Percentiles rank a stretch among this genome's conserved stretches.
Conservation (phyloP, 2,888 invertebrate genomes). For the Rhorus exstirpatorius region DNA sequence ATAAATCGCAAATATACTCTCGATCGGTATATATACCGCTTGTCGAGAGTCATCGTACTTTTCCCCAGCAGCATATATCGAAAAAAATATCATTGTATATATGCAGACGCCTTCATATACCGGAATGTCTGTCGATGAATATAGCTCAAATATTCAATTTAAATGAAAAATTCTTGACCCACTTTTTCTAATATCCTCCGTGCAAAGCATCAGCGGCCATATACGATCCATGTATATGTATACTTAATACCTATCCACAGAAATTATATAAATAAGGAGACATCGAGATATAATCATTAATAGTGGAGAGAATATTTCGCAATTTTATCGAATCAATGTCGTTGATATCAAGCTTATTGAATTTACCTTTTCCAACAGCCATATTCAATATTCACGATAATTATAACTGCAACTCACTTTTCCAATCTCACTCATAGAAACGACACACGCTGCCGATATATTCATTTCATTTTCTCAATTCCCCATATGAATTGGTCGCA, state of each 20-base stretch:
- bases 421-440: slow-evolving; percentile 29
- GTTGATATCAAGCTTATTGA: too few species aligned
- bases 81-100: background rate
- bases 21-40: background rate
- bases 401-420: background rate
- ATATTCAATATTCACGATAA: background rate
- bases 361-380: too few species aligned
- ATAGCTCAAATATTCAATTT: slow-evolving; percentile 29
- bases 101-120: background rate
- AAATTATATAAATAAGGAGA: too few species aligned
- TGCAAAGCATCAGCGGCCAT: too few species aligned
- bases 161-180: slow-evolving; percentile 33
- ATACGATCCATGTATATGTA: too few species aligned
- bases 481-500: slow-evolving; percentile 1
- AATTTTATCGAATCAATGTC: too few species aligned
- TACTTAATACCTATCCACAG: too few species aligned
- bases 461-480: slow-evolving; percentile 6
- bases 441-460: background rate
- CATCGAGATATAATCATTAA: too few species aligned
- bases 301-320: too few species aligned
- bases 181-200: slow-evolving; percentile 4
- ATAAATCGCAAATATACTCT: background rate
- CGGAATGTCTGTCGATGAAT: slow-evolving; percentile 11
- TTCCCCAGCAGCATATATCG: background rate
- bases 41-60: background rate